phyloP scores from a whole-genome alignment of 2,888 invertebrate genomes.

The Hydrotaea diabolus region DNA sequence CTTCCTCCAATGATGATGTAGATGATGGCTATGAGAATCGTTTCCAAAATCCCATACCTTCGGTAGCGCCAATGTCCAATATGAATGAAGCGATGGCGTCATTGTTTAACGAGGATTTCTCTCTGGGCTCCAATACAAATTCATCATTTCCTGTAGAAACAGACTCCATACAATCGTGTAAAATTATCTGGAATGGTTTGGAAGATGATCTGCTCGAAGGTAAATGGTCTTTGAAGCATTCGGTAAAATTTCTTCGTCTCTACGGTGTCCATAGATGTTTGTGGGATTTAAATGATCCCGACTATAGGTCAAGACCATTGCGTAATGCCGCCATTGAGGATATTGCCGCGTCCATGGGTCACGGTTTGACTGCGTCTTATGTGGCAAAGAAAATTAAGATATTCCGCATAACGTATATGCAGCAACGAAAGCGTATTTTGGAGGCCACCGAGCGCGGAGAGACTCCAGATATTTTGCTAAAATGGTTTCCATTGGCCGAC shows the following conservation, averaged over 20 bases:
- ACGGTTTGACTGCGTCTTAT: constrained; percentile 69
- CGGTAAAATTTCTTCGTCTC: constrained; percentile 71
- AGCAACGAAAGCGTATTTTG: constrained; percentile 72
- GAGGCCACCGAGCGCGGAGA: constrained; percentile 68
- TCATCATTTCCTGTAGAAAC: constrained; percentile 17
- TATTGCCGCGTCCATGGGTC: constrained; percentile 73
- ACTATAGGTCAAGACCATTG: constrained; percentile 70
- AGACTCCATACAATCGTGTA: constrained; percentile 22
- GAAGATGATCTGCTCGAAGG: constrained; percentile 72
- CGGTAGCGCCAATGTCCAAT: constrained; percentile 53
- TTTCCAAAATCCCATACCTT: constrained; percentile 61
- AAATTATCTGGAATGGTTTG: constrained; percentile 70
- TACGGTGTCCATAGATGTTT: constrained; percentile 72
- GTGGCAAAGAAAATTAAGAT: constrained; percentile 73
- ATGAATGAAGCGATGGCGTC: constrained; percentile 53
- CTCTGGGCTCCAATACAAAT: constrained; percentile 22
- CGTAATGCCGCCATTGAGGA: constrained; percentile 72
- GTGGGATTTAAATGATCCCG: constrained; percentile 71
- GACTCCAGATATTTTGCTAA: constrained; percentile 70
- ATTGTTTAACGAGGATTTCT: constrained; percentile 36
- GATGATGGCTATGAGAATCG: constrained; percentile 50
- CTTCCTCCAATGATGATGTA: not conserved
- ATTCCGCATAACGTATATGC: constrained; percentile 74
- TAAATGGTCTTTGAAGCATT: constrained; percentile 73
- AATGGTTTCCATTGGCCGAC: constrained; percentile 73